These are phyloP conservation scores for Apodemus agrarius DNA, from an alignment of 2,797 vertebrate genomes.

Conservation along the genomic window DNA sequence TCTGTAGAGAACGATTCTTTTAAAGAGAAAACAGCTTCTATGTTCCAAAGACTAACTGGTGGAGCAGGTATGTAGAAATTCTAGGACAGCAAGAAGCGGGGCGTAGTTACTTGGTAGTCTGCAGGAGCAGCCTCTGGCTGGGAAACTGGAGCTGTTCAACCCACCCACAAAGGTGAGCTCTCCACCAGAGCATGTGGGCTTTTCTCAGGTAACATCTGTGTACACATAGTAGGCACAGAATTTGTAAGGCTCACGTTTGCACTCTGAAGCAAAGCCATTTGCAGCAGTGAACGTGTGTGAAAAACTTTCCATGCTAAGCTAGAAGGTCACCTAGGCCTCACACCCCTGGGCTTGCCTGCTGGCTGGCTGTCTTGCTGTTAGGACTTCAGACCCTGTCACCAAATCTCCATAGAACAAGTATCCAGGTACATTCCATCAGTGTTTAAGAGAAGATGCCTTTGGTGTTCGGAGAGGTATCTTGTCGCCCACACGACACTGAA, in stretches of 20 bases:
- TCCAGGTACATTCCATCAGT: not conserved
- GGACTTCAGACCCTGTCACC: not conserved
- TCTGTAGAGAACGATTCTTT: not conserved
- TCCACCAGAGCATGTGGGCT: not conserved
- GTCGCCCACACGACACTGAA: not conserved
- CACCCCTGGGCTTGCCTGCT: not conserved
- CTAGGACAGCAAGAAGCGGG: not conserved
- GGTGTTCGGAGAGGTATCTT: not conserved
- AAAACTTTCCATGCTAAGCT: not conserved
- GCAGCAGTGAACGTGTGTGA: rapidly evolving
- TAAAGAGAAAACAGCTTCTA: not conserved
- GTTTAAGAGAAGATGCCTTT: not conserved
- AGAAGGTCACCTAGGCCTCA: not conserved
- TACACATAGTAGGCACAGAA: not conserved
- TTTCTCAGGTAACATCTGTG: not conserved
- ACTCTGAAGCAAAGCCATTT: not conserved
- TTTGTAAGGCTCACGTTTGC: not conserved
- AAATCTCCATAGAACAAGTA: not conserved
- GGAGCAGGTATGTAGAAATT: not conserved
- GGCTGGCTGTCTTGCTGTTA: not conserved
- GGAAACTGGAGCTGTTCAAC: no score
- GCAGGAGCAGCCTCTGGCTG: no score
- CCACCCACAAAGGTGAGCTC: rapidly evolving
- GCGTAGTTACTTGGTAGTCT: not conserved
- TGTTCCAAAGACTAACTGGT: slow-evolving; percentile 16